Evolutionary conservation across 2,888 invertebrate genomes (phyloP), one percentile per base, ranked within the genome.

Genomic region (Melinaea menophilus): DNA sequence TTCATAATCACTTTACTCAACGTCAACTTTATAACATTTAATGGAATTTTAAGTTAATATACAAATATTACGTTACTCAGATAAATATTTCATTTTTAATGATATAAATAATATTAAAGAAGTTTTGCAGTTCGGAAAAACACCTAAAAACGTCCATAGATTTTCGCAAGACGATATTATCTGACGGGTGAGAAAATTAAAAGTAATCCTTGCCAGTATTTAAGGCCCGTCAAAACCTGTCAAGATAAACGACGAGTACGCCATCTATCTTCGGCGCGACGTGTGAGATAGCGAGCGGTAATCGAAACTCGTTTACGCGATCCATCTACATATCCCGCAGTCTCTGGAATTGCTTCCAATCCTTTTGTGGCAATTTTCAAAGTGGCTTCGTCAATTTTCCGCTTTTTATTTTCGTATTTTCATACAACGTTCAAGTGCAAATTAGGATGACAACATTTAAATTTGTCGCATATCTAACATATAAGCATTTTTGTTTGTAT

Each of bases 251-350:
- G 75, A 64, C 71, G 78, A 73, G 72, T 73, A 70, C 75, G 79
- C 81, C 83, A 86, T 87, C 82, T 84, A 83, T 88, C 87, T 87
- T 87, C 79, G 78, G 60, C 31, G 58, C 51, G 64, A 64, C 64
- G 64, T 45, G 55, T 61, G 55, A 65, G 69, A 65, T 64, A 61
- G 57, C 48, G 33, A 45, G 59, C 55, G 59, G 59, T 76, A 73
- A 75, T 76, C 71, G 71, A 71, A 72, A 72, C 71, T 73, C 73
- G 73, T 71, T 75, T 71, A 71, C 71, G 66, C 69, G 68, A 73
- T 74, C 73, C 67, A 69, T 69, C 68, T 68, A 64, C 67, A 66
- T 66, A 65, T 69, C 61, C 61, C 61, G 55, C 66, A 57, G 61
- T 61, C 58, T 37, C 61, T 58, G 57, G 48, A 58, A 66, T 63